Conservation (phyloP, 2,888 invertebrate species). For the Prenolepis imparis region DNA sequence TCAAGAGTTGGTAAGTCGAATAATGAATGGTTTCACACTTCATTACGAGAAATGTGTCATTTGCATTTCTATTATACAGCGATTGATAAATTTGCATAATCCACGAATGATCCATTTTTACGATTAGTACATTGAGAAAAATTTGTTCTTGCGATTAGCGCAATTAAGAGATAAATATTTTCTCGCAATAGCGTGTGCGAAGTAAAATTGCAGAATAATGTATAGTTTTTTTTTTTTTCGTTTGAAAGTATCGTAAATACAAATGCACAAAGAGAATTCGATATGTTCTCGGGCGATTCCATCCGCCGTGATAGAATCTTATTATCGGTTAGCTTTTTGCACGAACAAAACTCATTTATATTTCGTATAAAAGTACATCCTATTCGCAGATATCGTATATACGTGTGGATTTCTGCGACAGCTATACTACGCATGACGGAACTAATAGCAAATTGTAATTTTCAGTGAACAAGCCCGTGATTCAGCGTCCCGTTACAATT, state of each 20-base stretch:
- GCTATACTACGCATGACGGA: constrained; percentile 23
- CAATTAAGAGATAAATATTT: not conserved
- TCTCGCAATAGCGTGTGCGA: not conserved
- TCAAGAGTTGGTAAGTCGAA: not conserved
- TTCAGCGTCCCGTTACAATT: constrained; percentile 42
- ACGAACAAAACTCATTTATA: constrained; percentile 13
- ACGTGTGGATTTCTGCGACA: constrained; percentile 24
- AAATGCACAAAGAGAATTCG: constrained; percentile 20
- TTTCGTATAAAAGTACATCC: constrained; percentile 22
- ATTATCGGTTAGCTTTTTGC: constrained; percentile 19
- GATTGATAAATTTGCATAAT: constrained; percentile 12
- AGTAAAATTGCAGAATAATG: not conserved
- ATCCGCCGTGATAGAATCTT: constrained; percentile 9
- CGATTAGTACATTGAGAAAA: constrained; percentile 16
- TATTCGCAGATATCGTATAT: not conserved
- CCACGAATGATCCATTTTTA: not conserved
- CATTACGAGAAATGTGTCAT: not conserved
- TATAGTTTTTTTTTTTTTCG: not conserved
- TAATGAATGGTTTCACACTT: not conserved
- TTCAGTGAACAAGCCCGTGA: constrained; percentile 34
- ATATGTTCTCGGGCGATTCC: not conserved
- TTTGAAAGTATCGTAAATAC: not conserved
- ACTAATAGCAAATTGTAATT: constrained; percentile 57
- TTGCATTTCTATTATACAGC: not conserved
- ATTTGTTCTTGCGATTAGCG: not conserved